Conservation (phyloP, 2,888 invertebrate genomes). For the Lapara coniferarum region DNA sequence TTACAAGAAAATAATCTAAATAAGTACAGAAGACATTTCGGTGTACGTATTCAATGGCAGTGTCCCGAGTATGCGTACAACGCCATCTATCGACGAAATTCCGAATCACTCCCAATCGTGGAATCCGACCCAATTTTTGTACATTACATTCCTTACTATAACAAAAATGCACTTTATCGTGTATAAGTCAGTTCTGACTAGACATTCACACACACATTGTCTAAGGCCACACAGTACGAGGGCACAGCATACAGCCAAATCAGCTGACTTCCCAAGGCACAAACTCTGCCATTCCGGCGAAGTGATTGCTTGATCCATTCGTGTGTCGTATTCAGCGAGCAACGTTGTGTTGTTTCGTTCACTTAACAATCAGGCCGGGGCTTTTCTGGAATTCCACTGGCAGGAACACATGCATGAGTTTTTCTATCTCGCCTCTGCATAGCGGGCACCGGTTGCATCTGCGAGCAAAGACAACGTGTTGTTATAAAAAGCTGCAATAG, state of each 20-base stretch:
- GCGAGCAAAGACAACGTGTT: constrained; percentile 36
- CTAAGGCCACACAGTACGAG: constrained; percentile 24
- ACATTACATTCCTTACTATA: constrained; percentile 36
- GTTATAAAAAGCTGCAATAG: no score
- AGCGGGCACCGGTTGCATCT: constrained; percentile 90
- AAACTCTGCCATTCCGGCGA: constrained; percentile 14
- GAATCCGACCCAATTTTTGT: constrained; percentile 40
- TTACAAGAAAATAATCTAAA: constrained; percentile 35
- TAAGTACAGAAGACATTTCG: constrained; percentile 41
- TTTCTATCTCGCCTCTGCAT: constrained; percentile 88
- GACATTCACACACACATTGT: constrained; percentile 68
- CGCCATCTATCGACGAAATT: constrained; percentile 1
- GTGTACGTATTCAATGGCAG: not conserved
- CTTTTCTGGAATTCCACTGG: constrained; percentile 83
- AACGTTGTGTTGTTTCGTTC: constrained; percentile 42
- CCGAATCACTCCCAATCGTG: constrained; percentile 28
- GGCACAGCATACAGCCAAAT: constrained; percentile 3
- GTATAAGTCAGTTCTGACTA: constrained; percentile 64
- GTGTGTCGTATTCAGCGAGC: constrained; percentile 44
- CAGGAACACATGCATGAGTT: constrained; percentile 88
- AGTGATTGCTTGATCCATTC: constrained; percentile 29
- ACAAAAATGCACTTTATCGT: constrained; percentile 58
- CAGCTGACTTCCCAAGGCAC: constrained; percentile 22
- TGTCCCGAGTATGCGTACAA: constrained; percentile 3
- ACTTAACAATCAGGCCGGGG: constrained; percentile 68